Percentiles rank a stretch among this genome's conserved stretches.
phyloP scores from a whole-genome alignment of 2,888 invertebrate genomes.

The Acanthococcus lagerstroemiae region DNA sequence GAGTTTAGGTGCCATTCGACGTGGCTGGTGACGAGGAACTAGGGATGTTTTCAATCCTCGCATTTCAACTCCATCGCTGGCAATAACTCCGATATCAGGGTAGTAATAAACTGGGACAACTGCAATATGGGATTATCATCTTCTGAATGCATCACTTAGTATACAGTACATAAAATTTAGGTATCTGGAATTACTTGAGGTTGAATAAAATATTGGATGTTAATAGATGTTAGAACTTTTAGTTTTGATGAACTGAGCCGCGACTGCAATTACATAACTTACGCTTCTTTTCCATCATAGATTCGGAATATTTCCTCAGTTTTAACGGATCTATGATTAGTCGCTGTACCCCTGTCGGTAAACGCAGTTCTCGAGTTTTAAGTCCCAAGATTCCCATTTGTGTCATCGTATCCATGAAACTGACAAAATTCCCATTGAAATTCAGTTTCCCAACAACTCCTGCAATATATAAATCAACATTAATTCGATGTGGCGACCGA shows the following conservation, averaged over 20 bases:
- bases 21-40: conserved; percentile 71
- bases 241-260: too few species aligned
- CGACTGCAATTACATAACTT: too few species aligned
- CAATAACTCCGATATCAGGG: conserved; percentile 59
- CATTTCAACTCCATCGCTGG: conserved; percentile 76
- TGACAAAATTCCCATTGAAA: conserved; percentile 89
- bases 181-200: too few species aligned
- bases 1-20: conserved; percentile 66
- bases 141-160: too few species aligned
- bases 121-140: too few species aligned
- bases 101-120: conserved; percentile 50
- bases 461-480: too few species aligned
- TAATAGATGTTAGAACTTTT: background rate
- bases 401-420: conserved; percentile 91
- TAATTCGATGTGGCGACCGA: too few species aligned
- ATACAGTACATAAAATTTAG: too few species aligned
- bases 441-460: conserved; percentile 59
- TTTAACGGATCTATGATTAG: conserved; percentile 67
- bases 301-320: conserved; percentile 47
- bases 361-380: conserved; percentile 65
- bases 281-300: conserved; percentile 41
- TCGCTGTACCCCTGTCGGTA: conserved; percentile 79
- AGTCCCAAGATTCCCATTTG: conserved; percentile 79
- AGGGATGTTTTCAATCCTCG: conserved; percentile 82
- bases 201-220: background rate